A percentile compares a stretch with the other conserved stretches of the same genome.
These are phyloP conservation scores for Thomomys bottae DNA, from an alignment of 2,113 vertebrate species.

Conservation along the genomic window DNA sequence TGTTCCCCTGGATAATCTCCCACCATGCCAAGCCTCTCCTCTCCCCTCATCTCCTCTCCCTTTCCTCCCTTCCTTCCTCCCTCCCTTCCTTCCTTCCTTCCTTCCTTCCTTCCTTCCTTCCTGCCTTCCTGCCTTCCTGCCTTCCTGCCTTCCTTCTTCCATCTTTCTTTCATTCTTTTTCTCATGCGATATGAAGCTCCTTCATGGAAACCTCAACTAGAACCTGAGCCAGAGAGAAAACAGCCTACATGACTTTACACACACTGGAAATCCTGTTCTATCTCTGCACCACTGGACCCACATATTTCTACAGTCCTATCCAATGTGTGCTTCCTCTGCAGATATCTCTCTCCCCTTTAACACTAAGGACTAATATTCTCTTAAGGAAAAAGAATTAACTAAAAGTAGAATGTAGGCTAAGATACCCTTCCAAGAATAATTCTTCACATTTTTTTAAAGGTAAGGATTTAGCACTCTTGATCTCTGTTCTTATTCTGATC, in stretches of 20 bases:
- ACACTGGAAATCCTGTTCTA: background rate
- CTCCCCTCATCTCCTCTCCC: too few species aligned
- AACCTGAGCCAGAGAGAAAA: background rate
- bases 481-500: conserved; percentile 9
- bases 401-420: background rate
- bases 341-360: background rate
- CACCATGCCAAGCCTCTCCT: too few species aligned
- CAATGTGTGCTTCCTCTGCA: background rate
- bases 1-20: background rate
- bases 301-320: background rate
- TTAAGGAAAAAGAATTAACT: background rate
- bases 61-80: too few species aligned
- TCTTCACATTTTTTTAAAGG: conserved; percentile 6
- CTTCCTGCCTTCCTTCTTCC: accelerated
- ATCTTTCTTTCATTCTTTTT: background rate
- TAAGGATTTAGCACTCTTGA: background rate
- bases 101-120: too few species aligned
- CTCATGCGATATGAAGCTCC: background rate
- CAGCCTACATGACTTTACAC: too few species aligned
- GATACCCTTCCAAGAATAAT: background rate
- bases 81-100: too few species aligned
- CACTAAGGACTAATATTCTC: background rate
- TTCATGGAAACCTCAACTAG: background rate
- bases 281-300: background rate
- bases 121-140: too few species aligned